Evolutionary conservation across 2,888 invertebrate species (phyloP).

Genomic region (Pristionchus arcanus): DNA sequence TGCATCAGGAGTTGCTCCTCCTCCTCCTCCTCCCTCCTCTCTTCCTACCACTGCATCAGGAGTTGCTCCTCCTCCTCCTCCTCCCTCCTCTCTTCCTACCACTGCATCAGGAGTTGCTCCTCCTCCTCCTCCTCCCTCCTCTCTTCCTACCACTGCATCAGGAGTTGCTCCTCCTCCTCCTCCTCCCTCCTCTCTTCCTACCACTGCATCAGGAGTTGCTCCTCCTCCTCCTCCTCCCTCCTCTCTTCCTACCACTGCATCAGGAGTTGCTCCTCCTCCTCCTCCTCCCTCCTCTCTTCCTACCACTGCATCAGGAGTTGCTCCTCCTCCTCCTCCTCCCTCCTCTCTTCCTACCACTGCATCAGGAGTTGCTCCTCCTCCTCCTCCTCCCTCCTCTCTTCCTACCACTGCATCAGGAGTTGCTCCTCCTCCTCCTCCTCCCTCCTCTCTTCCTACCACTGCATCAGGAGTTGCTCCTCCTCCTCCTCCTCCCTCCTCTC

Average conservation of each 20-base stretch:
- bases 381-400: constrained; percentile 6
- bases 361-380: constrained; percentile 42
- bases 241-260: neutral
- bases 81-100: too few relatives aligned
- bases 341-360: neutral
- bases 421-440: constrained; percentile 43
- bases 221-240: constrained; percentile 34
- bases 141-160: neutral
- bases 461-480: constrained; percentile 47
- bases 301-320: constrained; percentile 49
- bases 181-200: too few relatives aligned
- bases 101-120: constrained; percentile 44
- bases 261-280: constrained; percentile 35
- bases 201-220: constrained; percentile 46
- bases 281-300: constrained; percentile 15
- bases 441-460: too few relatives aligned
- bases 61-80: constrained; percentile 48
- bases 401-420: constrained; percentile 46
- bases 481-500: neutral
- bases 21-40: constrained; percentile 5
- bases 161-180: constrained; percentile 53
- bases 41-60: constrained; percentile 37
- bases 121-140: constrained; percentile 27
- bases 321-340: constrained; percentile 36
- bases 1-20: constrained; percentile 46